These are phyloP conservation scores for Helostoma temminkii DNA, from an alignment of 2,797 vertebrate species.

Conservation along the genomic window DNA sequence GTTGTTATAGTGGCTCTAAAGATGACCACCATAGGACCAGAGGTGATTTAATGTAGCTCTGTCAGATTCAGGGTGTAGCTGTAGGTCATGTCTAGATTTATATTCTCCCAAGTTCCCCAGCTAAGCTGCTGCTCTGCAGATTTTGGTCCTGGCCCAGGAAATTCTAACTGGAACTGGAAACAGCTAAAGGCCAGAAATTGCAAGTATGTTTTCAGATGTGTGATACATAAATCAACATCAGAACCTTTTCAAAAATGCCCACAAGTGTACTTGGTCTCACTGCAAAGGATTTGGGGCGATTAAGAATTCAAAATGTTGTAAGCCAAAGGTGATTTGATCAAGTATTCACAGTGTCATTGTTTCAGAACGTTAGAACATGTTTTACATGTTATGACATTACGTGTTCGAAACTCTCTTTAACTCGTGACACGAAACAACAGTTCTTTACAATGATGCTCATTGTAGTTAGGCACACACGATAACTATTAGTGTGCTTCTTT, in stretches of 20 bases:
- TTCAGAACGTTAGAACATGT: not conserved
- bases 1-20: not conserved
- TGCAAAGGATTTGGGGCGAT: no score
- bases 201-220: not conserved
- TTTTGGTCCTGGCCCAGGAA: not conserved
- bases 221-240: not conserved
- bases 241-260: no score
- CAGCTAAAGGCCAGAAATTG: not conserved
- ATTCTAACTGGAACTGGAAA: not conserved
- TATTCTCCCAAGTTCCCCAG: not conserved
- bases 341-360: not conserved
- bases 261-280: no score
- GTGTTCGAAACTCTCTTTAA: not conserved
- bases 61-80: not conserved
- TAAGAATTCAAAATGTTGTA: not conserved
- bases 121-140: not conserved
- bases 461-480: not conserved
- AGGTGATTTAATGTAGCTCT: not conserved
- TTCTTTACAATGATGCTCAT: not conserved
- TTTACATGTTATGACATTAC: not conserved
- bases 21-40: not conserved
- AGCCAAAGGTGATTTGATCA: not conserved
- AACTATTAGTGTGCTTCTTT: not conserved
- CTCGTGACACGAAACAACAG: not conserved
- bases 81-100: not conserved